Conservation (phyloP, 64 coral and sea anemone species). For the Orbicella faveolata region DNA sequence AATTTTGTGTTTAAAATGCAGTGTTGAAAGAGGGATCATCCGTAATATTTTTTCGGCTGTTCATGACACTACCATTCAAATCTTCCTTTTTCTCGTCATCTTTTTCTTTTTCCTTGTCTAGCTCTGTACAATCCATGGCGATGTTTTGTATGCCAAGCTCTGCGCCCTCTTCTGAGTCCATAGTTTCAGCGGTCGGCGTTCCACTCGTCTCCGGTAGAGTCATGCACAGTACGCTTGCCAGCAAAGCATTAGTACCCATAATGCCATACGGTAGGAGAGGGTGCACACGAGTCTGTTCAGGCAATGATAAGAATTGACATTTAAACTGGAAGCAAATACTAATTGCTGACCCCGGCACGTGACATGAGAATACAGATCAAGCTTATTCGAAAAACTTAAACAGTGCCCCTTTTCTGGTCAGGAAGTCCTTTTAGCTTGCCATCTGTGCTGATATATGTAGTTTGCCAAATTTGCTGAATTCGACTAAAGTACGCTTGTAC, state of each 20-base stretch:
- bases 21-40: neutral
- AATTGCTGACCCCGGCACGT: too few species aligned
- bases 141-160: slow-evolving; percentile 13
- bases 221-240: slow-evolving; percentile 61
- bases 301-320: too few species aligned
- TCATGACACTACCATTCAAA: neutral
- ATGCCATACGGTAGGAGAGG: slow-evolving; percentile 57
- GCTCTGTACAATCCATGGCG: neutral
- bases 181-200: slow-evolving; percentile 53
- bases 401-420: too few species aligned
- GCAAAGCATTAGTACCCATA: slow-evolving; percentile 40
- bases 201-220: slow-evolving; percentile 70
- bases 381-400: too few species aligned
- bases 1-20: neutral
- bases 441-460: too few species aligned
- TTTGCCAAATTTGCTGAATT: too few species aligned
- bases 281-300: neutral
- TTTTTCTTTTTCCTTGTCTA: neutral
- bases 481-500: too few species aligned
- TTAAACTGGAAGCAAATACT: too few species aligned
- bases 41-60: neutral
- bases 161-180: slow-evolving; percentile 45
- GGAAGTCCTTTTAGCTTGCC: too few species aligned
- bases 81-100: neutral
- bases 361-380: too few species aligned